Conservation (phyloP, 2,113 vertebrate species). For the Xyliphius kryptos region DNA sequence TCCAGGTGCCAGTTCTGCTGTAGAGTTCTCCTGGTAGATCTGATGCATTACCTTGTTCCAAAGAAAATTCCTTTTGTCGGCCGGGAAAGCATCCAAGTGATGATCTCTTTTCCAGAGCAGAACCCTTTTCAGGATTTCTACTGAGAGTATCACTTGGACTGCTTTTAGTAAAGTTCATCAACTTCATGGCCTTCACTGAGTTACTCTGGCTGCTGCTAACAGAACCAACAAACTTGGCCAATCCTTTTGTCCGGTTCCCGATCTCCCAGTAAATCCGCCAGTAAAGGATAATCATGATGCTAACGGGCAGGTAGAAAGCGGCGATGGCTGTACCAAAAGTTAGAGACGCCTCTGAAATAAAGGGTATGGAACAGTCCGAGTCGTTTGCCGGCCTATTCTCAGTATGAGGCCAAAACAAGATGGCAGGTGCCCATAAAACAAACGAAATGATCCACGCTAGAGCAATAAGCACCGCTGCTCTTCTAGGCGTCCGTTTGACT, state of each 20-base stretch:
- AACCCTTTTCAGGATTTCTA: conserved; percentile 15
- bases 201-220: conserved; percentile 39
- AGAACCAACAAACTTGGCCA: conserved; percentile 62
- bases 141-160: conserved; percentile 57
- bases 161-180: conserved; percentile 51
- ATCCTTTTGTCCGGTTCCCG: conserved; percentile 60
- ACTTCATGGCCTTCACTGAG: conserved; percentile 9
- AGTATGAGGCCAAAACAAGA: conserved; percentile 71
- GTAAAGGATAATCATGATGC: conserved; percentile 70
- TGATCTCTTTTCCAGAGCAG: background rate
- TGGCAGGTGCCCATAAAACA: conserved; percentile 72
- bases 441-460: conserved; percentile 71
- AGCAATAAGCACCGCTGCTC: conserved; percentile 63
- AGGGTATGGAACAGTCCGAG: conserved; percentile 65
- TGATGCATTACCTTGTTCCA: conserved; percentile 37
- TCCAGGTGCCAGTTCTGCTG: conserved; percentile 63
- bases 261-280: conserved; percentile 74
- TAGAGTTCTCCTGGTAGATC: background rate
- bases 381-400: conserved; percentile 54
- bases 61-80: conserved; percentile 27
- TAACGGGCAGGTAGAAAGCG: conserved; percentile 72
- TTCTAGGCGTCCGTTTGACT: conserved; percentile 64
- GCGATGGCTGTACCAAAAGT: conserved; percentile 72
- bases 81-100: conserved; percentile 26
- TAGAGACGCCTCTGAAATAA: conserved; percentile 64